These are phyloP conservation scores for Characodon lateralis DNA, from an alignment of 2,797 vertebrate species.

Conservation along the genomic window DNA sequence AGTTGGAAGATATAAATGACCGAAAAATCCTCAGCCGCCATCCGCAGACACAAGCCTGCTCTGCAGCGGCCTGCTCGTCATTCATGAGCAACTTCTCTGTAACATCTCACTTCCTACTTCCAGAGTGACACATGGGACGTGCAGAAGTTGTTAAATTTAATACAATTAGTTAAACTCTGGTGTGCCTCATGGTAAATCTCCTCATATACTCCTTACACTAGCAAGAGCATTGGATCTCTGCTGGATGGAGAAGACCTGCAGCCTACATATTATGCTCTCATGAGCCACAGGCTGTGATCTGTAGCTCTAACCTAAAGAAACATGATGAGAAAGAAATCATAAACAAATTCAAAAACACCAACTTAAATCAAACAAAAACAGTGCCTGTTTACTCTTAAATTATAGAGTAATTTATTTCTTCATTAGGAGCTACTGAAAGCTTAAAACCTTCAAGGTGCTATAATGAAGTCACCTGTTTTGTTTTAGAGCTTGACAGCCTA, in stretches of 20 bases:
- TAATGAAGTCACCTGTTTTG: background rate
- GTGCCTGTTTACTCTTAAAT: background rate
- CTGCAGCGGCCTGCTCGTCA: constrained; percentile 79
- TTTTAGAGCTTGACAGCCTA: background rate
- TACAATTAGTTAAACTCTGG: background rate
- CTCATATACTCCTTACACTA: background rate
- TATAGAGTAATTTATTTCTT: background rate
- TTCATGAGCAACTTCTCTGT: constrained; percentile 66
- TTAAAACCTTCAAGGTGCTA: background rate
- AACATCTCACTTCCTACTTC: constrained; percentile 38
- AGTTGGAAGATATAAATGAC: constrained; percentile 97
- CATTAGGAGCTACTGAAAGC: background rate
- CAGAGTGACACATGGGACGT: constrained; percentile 6
- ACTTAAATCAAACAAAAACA: background rate
- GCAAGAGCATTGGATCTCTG: background rate
- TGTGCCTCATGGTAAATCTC: background rate
- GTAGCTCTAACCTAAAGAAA: background rate
- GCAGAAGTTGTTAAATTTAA: background rate
- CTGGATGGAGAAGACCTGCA: background rate
- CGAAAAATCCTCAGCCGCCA: constrained; percentile 87
- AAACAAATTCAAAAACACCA: background rate
- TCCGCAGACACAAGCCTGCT: constrained; percentile 76
- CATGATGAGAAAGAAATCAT: background rate
- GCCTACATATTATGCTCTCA: background rate
- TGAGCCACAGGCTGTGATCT: background rate